Conservation (phyloP, 2,888 invertebrate species). For the Congeria kusceri region DNA sequence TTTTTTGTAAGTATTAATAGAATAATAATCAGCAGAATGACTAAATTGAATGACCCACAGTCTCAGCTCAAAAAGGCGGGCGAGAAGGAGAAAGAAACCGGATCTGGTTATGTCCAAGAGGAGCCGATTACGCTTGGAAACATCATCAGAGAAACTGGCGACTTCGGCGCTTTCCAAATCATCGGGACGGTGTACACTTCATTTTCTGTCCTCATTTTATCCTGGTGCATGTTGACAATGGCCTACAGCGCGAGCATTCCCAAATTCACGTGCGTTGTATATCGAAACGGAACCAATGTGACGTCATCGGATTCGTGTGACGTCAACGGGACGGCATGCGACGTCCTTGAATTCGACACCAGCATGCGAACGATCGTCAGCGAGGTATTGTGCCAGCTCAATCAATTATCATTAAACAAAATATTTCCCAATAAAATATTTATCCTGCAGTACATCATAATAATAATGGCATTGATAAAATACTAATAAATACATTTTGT, state of each 20-base stretch:
- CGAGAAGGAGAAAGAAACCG: too few species aligned
- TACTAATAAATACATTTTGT: too few species aligned
- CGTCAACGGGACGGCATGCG: constrained; percentile 35
- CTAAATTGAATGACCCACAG: too few species aligned
- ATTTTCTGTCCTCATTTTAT: constrained; percentile 21
- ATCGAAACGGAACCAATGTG: neutral
- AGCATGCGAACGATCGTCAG: constrained; percentile 60
- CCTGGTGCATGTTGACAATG: constrained; percentile 66
- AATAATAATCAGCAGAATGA: too few species aligned
- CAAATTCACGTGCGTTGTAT: constrained; percentile 52
- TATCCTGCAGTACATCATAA: too few species aligned
- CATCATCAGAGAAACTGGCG: constrained; percentile 56
- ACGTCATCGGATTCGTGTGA: constrained; percentile 30
- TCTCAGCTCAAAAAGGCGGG: too few species aligned
- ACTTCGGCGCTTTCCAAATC: constrained; percentile 60
- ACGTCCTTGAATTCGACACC: constrained; percentile 31
- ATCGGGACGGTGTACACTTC: constrained; percentile 25
- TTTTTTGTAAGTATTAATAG: too few species aligned
- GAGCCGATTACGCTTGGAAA: constrained; percentile 41
- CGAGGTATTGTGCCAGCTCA: constrained; percentile 47
- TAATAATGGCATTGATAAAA: too few species aligned
- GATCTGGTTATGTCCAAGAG: neutral
- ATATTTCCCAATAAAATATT: too few species aligned
- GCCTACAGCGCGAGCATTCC: constrained; percentile 51
- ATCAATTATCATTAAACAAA: neutral